phyloP scores from a whole-genome alignment of 1,140 invertebrate genomes.

The Bombus huntii region DNA sequence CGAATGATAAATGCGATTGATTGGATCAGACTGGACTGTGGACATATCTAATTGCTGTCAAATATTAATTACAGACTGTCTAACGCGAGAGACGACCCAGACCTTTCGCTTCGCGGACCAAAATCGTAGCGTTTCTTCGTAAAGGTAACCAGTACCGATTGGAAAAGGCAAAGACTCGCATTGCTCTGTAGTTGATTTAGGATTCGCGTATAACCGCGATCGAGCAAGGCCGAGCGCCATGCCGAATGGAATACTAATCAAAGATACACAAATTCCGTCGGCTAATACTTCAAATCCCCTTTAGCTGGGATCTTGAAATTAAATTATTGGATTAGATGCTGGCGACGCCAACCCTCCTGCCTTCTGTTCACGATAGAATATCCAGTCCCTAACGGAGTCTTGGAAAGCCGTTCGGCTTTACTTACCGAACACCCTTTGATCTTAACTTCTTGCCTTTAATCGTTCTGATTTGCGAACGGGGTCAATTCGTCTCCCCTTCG shows the following conservation, averaged over 20 bases:
- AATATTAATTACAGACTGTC: too few species aligned
- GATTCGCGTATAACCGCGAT: constrained; percentile 80
- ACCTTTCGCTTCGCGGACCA: too few species aligned
- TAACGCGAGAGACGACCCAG: too few species aligned
- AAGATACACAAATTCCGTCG: constrained; percentile 82
- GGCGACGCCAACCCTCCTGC: constrained; percentile 72
- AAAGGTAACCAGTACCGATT: too few species aligned
- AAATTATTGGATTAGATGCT: constrained; percentile 82
- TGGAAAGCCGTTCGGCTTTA: constrained; percentile 47
- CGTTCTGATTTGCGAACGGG: constrained; percentile 19
- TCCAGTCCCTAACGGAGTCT: constrained; percentile 35
- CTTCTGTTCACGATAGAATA: constrained; percentile 37
- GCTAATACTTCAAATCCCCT: constrained; percentile 83
- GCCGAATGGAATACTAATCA: constrained; percentile 82
- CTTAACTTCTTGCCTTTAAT: constrained; percentile 50
- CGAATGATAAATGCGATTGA: too few species aligned
- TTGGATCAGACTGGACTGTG: too few species aligned
- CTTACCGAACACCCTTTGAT: constrained; percentile 49
- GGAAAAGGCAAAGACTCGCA: constrained; percentile 68
- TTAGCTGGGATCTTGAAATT: constrained; percentile 80
- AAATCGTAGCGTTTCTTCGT: too few species aligned
- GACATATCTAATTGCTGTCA: too few species aligned
- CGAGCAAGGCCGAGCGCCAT: constrained; percentile 74
- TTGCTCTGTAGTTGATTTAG: constrained; percentile 76
- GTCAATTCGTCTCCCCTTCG: constrained; percentile 1